Percentiles rank a stretch among this genome's conserved stretches.
These are phyloP conservation scores for Entelurus aequoreus DNA, from an alignment of 2,113 vertebrate genomes.

Conservation along the genomic window DNA sequence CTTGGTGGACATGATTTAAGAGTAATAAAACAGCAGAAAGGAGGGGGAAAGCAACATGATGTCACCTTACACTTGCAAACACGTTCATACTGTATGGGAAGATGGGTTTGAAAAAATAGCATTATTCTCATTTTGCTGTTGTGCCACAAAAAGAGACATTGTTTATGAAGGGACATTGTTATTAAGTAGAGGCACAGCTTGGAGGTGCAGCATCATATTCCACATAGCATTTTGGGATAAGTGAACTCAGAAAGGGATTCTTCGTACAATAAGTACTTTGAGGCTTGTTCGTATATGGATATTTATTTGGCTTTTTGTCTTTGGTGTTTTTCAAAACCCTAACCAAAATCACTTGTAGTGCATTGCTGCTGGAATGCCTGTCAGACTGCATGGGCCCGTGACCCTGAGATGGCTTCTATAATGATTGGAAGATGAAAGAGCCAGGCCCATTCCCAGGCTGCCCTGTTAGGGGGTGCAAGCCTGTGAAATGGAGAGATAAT, in stretches of 20 bases:
- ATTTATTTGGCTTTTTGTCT: constrained; percentile 52
- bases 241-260: constrained; percentile 65
- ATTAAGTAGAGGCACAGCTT: constrained; percentile 37
- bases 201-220: constrained; percentile 61
- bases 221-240: constrained; percentile 58
- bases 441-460: constrained; percentile 78
- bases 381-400: constrained; percentile 69
- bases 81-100: constrained; percentile 26
- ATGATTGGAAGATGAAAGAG: constrained; percentile 82
- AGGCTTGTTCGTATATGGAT: constrained; percentile 71
- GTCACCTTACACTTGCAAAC: constrained; percentile 49
- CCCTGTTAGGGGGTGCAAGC: constrained; percentile 72
- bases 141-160: constrained; percentile 30
- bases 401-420: constrained; percentile 74
- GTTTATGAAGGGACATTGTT: constrained; percentile 32
- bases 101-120: not conserved
- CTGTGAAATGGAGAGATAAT: constrained; percentile 77
- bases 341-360: constrained; percentile 74
- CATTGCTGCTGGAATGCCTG: constrained; percentile 73
- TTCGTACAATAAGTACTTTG: constrained; percentile 74
- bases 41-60: constrained; percentile 50
- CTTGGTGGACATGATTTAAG: constrained; percentile 56
- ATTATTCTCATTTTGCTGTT: constrained; percentile 1
- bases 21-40: constrained; percentile 57
- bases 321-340: constrained; percentile 39